These are phyloP conservation scores for Pachypanchax playfairii DNA, from an alignment of 2,113 vertebrate species.

Conservation along the genomic window DNA sequence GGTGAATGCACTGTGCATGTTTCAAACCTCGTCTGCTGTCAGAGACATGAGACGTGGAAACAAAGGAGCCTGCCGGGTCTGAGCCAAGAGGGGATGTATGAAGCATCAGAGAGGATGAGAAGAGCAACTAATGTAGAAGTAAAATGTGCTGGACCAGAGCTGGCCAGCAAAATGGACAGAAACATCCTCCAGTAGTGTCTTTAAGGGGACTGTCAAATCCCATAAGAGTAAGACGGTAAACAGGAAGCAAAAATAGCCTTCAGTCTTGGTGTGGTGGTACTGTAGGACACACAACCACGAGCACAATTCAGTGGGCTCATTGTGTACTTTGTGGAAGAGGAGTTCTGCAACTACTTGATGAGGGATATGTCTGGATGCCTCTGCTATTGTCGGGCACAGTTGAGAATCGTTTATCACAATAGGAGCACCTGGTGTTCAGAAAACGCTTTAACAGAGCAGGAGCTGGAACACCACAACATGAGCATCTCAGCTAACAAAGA, in stretches of 20 bases:
- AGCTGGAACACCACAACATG: slow-evolving; percentile 52
- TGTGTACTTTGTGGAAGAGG: slow-evolving; percentile 51
- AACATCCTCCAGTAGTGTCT: slow-evolving; percentile 21
- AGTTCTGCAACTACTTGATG: slow-evolving; percentile 52
- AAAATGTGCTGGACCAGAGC: slow-evolving; percentile 16
- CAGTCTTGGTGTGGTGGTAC: slow-evolving; percentile 22
- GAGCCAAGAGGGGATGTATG: slow-evolving; percentile 17
- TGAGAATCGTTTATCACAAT: slow-evolving; percentile 69
- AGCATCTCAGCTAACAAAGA: slow-evolving; percentile 58
- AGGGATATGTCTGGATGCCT: slow-evolving; percentile 51
- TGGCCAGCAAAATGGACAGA: slow-evolving; percentile 15
- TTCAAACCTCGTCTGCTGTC: slow-evolving; percentile 65
- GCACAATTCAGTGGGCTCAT: slow-evolving; percentile 46
- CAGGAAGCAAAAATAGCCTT: slow-evolving; percentile 46
- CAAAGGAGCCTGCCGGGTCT: slow-evolving; percentile 39
- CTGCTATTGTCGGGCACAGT: slow-evolving; percentile 56
- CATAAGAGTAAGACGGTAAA: slow-evolving; percentile 45
- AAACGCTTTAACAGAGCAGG: slow-evolving; percentile 52
- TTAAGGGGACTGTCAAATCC: slow-evolving; percentile 41
- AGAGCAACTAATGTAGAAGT: slow-evolving; percentile 1
- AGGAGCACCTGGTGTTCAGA: slow-evolving; percentile 56
- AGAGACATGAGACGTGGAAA: slow-evolving; percentile 39
- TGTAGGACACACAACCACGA: slow-evolving; percentile 36
- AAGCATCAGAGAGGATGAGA: slow-evolving; percentile 11
- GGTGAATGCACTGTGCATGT: slow-evolving; percentile 60